Base-by-base conservation (phyloP, 2,113 vertebrate species). In the Silurus glanis region DNA sequence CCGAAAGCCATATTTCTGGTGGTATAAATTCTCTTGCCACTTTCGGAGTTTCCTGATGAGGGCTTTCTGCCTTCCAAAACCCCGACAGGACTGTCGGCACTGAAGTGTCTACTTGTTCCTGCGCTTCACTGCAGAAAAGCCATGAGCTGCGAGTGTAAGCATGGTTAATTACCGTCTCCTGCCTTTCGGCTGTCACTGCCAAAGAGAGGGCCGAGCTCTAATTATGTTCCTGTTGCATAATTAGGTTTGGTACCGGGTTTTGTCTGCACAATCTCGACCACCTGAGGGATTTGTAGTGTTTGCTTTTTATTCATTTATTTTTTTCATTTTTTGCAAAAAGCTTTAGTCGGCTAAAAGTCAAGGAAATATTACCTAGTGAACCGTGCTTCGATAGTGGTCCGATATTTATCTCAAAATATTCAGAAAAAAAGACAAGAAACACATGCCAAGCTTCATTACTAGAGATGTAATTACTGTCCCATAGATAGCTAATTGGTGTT, bases 81-180 rank as follows among this genome's bases (percentile, higher is more conserved):
- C 81, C 71, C 72, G 61, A 78, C 67, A 37, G 55, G 78, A 62
- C 80, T 85, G 82, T 59, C 37, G n/a, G 21, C 58, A 84, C 9
- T 19, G 23, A 62, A 76, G 62, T 66, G 23, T 81, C 45, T 49
- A 80, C 25, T 12, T 51, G 75, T 75, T 84, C 83, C 80, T 86
- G 69, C 51, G 28, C 83, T 16, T 89, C 25, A 28, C 17, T 47
- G 59, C 49, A 6, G 80, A 78, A 74, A 49, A 21, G 53, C 47
- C 72, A 47, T 80, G n/a, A 74, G 82, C 56, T 66, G 62, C 5
- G 72, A 83, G 51, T 83, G 69, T 87, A 79, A 75, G 83, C 69
- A 37, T 85, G 56, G 25, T 86, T 88, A 84, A 88, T 87, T 88
- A 75, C 51, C 25, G n/a, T 16, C 79, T 64, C 82, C n/a, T 89